Base-by-base conservation (phyloP, 2,888 invertebrate species). In the Physocephala rufipes region DNA sequence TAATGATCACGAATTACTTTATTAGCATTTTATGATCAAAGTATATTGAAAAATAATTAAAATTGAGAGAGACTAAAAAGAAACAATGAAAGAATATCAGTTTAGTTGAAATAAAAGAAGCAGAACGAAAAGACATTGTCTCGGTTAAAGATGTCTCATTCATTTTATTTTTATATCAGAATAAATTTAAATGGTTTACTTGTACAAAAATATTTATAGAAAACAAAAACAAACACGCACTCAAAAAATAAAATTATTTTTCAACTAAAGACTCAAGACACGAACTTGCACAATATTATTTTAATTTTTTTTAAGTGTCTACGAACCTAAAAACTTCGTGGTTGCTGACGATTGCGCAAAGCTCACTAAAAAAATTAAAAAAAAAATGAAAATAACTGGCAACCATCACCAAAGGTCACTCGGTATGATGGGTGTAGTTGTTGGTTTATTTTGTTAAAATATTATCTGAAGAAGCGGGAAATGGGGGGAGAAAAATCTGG, bases 261-360 rank as follows among this genome's bases (percentile, higher is more conserved):
- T 45, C 26, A 67, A 67, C 58, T 45, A 67, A 67, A 67, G 67
- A 67, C 58, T 55, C 45, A 30, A 45, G 58, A 43, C 24, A 58
- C 67, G 58, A 58, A 67, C 67, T 55, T 67, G 67, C 49, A 43
- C 55, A 49, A 28, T n/a, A 19, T 65, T 28, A 19, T 49, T 62
- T 28, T 30, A 15, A 36, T 15, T 24, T 13, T 30, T 30, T 19
- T 26, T 61, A n/a, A 24, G 16, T 43, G 16, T 62, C 43, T 13
- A 16, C 28, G 58, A 15, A 21, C 24, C 15, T 62, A 13, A 26
- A 13, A 21, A n/a, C n/a, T n/a, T n/a, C n/a, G 5, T 43, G 9
- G n/a, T 21, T 63, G 63, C 3, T 43, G 63, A 7, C 15, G 47
- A 58, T 58, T 58, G 58, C 58, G 58, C 58, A 58, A 58, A 26